Conservation (phyloP, 2,113 vertebrate genomes). For the Phasianus colchicus region DNA sequence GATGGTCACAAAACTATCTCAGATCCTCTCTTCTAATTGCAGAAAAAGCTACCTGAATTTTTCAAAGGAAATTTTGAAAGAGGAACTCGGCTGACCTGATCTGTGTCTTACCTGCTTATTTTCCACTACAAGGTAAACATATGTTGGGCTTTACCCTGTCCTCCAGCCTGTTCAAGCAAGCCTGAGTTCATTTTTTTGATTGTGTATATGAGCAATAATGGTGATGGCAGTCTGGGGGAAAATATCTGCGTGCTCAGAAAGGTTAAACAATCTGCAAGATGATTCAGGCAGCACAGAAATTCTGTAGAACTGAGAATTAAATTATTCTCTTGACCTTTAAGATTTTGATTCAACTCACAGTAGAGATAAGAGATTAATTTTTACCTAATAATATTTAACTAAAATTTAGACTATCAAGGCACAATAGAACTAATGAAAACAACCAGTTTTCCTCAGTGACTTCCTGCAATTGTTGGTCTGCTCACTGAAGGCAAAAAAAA, state of each 20-base stretch:
- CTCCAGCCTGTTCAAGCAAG: neutral
- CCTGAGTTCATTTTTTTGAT: neutral
- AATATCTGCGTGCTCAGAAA: neutral
- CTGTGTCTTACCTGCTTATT: neutral
- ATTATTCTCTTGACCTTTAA: neutral
- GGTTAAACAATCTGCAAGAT: neutral
- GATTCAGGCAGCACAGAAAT: neutral
- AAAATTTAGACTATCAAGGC: neutral
- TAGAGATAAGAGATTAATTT: neutral
- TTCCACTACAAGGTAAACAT: neutral
- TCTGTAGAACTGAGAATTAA: neutral
- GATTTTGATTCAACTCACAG: neutral
- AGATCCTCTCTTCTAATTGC: neutral
- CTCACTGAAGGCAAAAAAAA: neutral
- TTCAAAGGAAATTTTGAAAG: neutral
- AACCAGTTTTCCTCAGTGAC: neutral
- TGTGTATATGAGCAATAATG: neutral
- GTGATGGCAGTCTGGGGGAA: neutral
- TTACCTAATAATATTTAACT: neutral
- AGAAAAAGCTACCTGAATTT: neutral
- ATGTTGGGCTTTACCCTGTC: neutral
- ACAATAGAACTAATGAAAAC: neutral
- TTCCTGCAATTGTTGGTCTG: neutral
- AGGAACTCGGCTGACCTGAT: neutral
- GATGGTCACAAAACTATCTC: neutral